Base-by-base conservation (phyloP, 2,113 vertebrate species). In the Barnardius zonarius region DNA sequence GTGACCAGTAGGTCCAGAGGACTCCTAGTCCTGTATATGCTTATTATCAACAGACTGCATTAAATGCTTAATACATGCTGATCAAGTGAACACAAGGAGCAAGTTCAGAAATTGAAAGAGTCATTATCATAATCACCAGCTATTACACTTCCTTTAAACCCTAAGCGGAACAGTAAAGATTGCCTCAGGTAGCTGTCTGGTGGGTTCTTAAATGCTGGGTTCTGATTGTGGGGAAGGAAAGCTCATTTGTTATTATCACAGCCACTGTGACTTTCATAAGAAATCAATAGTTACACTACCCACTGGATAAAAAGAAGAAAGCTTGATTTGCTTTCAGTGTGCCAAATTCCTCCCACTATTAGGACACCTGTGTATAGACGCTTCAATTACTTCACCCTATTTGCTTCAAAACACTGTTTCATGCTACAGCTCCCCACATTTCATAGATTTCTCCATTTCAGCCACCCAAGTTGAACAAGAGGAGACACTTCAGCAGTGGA, bases 271-370 rank as follows among this genome's bases (percentile, higher is more conserved):
- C 44, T 51, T 44, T 31, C 37, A 52, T 31, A 19, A 28, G n/a
- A 94, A 96, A 85, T 93, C 81, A 5, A 89, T 72, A 79, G 30
- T 70, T 82, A 67, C 13, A 23, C 83, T 52, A 18, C 84, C 52
- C 41, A 82, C 48, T 51, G 63, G 72, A 95, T 75, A 79, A 91
- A 93, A 95, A 83, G 39, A 88, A 92, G 51, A 87, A 94, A 43
- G 39, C 30, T 51, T 39, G 23, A 33, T 41, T 88, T 73, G 44
- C 87, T 70, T 59, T 72, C 35, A 73, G 72, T 37, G 87, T 69
- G 43, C 70, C 61, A 67, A 46, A 46, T 35, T 61, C 46, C 17
- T 68, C 20, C 27, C 25, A 61, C 16, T 46, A 30, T 35, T 43
- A 51, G 35, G 46, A 35, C 27, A n/a, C 25, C 2, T 6, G 43